A percentile compares a stretch with the other conserved stretches of the same genome.
phyloP scores from a whole-genome alignment of 2,113 vertebrate species.

The Lathamus discolor region DNA sequence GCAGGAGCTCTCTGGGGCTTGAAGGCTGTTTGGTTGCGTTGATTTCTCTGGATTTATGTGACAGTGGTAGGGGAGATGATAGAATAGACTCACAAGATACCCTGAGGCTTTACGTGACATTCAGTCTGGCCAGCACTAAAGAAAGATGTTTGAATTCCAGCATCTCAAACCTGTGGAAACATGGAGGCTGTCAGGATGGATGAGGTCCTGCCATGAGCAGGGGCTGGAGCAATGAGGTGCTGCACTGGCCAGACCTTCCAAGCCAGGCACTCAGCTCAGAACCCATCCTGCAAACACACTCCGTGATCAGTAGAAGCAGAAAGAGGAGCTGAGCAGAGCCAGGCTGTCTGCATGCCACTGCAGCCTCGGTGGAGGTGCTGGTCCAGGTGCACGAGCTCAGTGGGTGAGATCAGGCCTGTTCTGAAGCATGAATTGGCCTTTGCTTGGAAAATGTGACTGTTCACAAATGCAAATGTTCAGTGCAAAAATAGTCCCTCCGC shows the following conservation, averaged over 20 bases:
- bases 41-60: not conserved
- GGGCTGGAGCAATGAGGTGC: not conserved
- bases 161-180: not conserved
- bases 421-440: not conserved
- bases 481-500: slow-evolving; percentile 53
- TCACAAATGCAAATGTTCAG: slow-evolving; percentile 58
- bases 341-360: not conserved
- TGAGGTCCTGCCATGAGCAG: not conserved
- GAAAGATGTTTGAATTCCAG: not conserved
- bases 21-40: not conserved
- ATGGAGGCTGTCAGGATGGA: fast-evolving
- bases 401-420: not conserved
- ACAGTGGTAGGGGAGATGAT: not conserved
- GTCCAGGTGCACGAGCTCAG: not conserved
- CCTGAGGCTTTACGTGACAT: not conserved
- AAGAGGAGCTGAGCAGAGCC: not conserved
- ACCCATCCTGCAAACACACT: not conserved
- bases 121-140: not conserved
- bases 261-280: not conserved
- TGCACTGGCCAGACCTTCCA: not conserved
- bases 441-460: slow-evolving; percentile 38
- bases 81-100: not conserved
- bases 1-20: not conserved
- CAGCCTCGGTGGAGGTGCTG: not conserved
- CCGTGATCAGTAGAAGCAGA: not conserved